Evolutionary conservation across 2,888 invertebrate species (phyloP).

Genomic region (Drosophila rellima): DNA sequence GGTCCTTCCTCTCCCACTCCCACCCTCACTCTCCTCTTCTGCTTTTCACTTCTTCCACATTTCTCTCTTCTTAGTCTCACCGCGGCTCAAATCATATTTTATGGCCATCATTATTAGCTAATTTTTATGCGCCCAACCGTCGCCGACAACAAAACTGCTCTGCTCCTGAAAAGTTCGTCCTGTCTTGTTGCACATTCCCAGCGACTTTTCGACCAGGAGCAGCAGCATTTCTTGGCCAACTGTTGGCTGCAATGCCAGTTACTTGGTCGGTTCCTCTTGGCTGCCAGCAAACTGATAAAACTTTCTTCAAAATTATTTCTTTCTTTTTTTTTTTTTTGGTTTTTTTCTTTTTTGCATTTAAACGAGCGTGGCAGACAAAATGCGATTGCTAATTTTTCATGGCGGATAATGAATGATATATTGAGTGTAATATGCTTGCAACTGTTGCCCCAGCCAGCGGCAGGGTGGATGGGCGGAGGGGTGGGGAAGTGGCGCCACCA

Average conservation of each 20-base stretch:
- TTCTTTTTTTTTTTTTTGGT: slow-evolving; percentile 11
- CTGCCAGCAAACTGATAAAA: slow-evolving; percentile 76
- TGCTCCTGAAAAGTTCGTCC: slow-evolving; percentile 64
- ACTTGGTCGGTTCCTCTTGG: slow-evolving; percentile 21
- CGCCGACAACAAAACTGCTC: slow-evolving; percentile 41
- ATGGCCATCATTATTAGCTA: slow-evolving; percentile 81
- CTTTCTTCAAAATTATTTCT: slow-evolving; percentile 64
- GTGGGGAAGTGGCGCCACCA: background rate
- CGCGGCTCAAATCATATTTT: slow-evolving; percentile 75
- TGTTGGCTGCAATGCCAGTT: slow-evolving; percentile 30
- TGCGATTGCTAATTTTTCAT: slow-evolving; percentile 81
- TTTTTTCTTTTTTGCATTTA: slow-evolving; percentile 63
- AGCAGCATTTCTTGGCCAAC: slow-evolving; percentile 20
- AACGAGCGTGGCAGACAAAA: slow-evolving; percentile 73
- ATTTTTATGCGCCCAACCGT: slow-evolving; percentile 69
- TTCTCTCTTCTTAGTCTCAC: background rate
- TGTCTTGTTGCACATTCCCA: slow-evolving; percentile 74
- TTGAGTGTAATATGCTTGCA: slow-evolving; percentile 64
- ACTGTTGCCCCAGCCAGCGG: slow-evolving; percentile 2
- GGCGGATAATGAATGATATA: slow-evolving; percentile 80
- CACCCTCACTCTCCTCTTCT: background rate
- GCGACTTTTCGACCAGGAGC: background rate
- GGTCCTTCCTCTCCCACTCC: slow-evolving; percentile 1
- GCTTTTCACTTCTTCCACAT: background rate
- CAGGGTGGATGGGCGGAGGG: slow-evolving; percentile 1